These are phyloP conservation scores for Orthonychiurus folsomi DNA, from an alignment of 2,888 invertebrate genomes.

Conservation along the genomic window DNA sequence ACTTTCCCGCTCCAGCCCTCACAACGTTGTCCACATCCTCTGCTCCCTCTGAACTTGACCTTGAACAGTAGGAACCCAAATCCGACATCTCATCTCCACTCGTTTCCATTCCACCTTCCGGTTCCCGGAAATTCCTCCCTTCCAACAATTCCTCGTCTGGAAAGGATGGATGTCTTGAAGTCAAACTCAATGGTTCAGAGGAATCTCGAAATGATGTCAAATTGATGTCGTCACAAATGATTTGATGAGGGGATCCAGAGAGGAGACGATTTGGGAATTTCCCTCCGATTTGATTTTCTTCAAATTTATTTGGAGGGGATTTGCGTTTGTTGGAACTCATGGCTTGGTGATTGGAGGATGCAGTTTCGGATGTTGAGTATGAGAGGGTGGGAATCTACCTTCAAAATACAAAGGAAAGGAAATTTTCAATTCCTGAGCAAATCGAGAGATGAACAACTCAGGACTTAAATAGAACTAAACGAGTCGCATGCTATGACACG, in stretches of 20 bases:
- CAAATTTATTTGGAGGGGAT: slow-evolving; percentile 40
- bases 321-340: slow-evolving; percentile 40
- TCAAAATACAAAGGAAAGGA: no score
- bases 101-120: slow-evolving; percentile 19
- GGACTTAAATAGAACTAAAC: no score
- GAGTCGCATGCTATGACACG: no score
- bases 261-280: no score
- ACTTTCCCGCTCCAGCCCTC: slow-evolving; percentile 5
- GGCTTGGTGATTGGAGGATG: neutral
- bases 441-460: no score
- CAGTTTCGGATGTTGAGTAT: neutral
- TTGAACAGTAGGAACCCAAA: slow-evolving; percentile 33
- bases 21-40: slow-evolving; percentile 18
- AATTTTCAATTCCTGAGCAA: no score
- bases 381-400: neutral
- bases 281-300: slow-evolving; percentile 19
- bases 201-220: neutral
- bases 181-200: neutral
- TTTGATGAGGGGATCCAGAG: neutral
- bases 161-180: neutral
- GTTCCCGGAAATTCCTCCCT: neutral
- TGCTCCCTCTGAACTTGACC: slow-evolving; percentile 11
- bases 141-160: neutral
- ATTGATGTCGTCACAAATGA: neutral
- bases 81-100: slow-evolving; percentile 38